phyloP scores from a whole-genome alignment of 2,888 invertebrate genomes.

The Chelonus formosanus region DNA sequence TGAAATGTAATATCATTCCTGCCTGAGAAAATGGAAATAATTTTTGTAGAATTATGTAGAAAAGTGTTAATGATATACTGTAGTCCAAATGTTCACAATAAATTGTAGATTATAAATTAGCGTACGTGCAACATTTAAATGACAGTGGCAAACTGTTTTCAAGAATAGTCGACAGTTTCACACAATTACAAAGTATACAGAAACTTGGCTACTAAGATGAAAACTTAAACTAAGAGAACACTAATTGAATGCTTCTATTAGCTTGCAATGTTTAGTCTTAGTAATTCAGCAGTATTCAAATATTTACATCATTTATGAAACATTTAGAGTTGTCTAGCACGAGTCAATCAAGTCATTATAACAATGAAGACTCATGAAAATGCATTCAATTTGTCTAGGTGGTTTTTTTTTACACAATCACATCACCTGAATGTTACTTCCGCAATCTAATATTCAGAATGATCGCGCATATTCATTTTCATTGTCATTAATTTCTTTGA shows the following conservation, averaged over 20 bases:
- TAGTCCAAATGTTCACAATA: slow-evolving; percentile 6
- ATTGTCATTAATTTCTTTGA: too few species aligned
- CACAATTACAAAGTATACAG: slow-evolving; percentile 3
- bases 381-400: too few species aligned
- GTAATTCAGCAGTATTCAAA: slow-evolving; percentile 9
- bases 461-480: too few species aligned
- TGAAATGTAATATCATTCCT: too few species aligned
- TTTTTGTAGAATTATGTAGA: background rate
- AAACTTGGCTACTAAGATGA: too few species aligned
- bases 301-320: slow-evolving; percentile 9
- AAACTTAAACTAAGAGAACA: background rate
- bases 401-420: too few species aligned
- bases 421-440: too few species aligned
- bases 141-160: slow-evolving; percentile 23
- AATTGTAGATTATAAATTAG: slow-evolving; percentile 17
- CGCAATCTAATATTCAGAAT: too few species aligned
- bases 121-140: slow-evolving; percentile 21
- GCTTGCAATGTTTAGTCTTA: background rate
- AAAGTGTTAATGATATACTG: background rate
- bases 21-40: too few species aligned
- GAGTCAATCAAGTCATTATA: slow-evolving; percentile 2
- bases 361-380: background rate
- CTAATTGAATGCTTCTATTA: slow-evolving; percentile 6
- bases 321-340: slow-evolving; percentile 1
- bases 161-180: slow-evolving; percentile 19